phyloP scores from a whole-genome alignment of 2,797 vertebrate genomes.

The Allobates femoralis region DNA sequence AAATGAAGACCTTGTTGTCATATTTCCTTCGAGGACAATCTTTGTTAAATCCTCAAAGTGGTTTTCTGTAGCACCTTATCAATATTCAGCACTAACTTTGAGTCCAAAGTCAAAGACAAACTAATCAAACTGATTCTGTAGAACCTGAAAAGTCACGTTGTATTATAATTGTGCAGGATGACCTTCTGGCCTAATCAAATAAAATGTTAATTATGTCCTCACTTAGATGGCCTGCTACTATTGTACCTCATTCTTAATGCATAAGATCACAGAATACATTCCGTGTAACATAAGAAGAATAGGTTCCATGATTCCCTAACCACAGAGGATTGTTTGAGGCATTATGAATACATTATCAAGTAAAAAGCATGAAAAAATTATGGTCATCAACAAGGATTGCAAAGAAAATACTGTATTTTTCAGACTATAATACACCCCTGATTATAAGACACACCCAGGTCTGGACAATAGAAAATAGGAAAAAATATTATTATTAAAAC shows the following conservation, averaged over 20 bases:
- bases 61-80: slow-evolving; percentile 19
- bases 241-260: slow-evolving; percentile 12
- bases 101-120: slow-evolving; percentile 57
- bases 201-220: slow-evolving; percentile 44
- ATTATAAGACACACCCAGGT: no score
- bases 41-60: neutral
- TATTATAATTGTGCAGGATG: slow-evolving; percentile 47
- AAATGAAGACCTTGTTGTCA: neutral
- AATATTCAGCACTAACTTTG: slow-evolving; percentile 37
- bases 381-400: no score
- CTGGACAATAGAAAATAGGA: no score
- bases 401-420: no score
- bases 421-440: no score
- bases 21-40: neutral
- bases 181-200: slow-evolving; percentile 58
- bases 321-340: neutral
- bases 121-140: slow-evolving; percentile 57
- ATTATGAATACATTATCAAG: neutral
- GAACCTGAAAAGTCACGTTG: slow-evolving; percentile 52
- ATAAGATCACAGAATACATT: slow-evolving; percentile 5
- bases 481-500: no score
- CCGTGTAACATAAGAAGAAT: neutral
- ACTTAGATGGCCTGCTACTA: slow-evolving; percentile 16
- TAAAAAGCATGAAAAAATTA: neutral
- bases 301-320: neutral